Conservation (phyloP, 2,113 vertebrate species). For the Alaudala cheleensis region DNA sequence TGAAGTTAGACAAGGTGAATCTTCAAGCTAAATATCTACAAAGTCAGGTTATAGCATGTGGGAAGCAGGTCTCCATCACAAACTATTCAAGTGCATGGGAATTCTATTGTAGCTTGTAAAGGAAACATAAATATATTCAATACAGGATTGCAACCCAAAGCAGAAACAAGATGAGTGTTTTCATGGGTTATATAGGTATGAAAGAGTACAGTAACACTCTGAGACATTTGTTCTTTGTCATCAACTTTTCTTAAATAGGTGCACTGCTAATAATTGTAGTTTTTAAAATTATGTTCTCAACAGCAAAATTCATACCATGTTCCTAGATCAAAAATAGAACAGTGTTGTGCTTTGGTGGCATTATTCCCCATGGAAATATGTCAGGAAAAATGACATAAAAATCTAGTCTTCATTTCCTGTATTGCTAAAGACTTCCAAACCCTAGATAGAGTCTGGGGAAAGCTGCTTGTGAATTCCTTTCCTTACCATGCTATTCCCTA, state of each 20-base stretch:
- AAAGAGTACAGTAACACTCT: not conserved
- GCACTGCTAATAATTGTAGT: not conserved
- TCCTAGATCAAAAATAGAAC: not conserved
- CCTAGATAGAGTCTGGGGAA: not conserved
- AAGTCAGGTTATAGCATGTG: not conserved
- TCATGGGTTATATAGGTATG: not conserved
- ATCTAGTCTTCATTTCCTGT: not conserved
- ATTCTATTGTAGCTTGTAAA: not conserved
- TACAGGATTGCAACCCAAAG: not conserved
- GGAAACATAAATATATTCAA: not conserved
- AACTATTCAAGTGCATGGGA: not conserved
- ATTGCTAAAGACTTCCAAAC: not conserved
- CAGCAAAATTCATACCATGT: not conserved
- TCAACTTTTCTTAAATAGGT: not conserved
- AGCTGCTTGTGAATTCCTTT: not conserved
- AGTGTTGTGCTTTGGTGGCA: not conserved
- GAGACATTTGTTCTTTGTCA: fast-evolving
- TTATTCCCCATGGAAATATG: not conserved
- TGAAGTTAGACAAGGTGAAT: not conserved
- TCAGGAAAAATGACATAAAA: not conserved
- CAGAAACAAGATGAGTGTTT: not conserved
- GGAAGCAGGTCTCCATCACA: not conserved
- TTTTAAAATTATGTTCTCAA: not conserved
- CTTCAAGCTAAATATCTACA: not conserved
- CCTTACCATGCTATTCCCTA: not conserved